Percentiles rank a stretch among this genome's conserved stretches.
Evolutionary conservation across 1,140 invertebrate genomes (phyloP).

Genomic region (Sycophaga agraensis): DNA sequence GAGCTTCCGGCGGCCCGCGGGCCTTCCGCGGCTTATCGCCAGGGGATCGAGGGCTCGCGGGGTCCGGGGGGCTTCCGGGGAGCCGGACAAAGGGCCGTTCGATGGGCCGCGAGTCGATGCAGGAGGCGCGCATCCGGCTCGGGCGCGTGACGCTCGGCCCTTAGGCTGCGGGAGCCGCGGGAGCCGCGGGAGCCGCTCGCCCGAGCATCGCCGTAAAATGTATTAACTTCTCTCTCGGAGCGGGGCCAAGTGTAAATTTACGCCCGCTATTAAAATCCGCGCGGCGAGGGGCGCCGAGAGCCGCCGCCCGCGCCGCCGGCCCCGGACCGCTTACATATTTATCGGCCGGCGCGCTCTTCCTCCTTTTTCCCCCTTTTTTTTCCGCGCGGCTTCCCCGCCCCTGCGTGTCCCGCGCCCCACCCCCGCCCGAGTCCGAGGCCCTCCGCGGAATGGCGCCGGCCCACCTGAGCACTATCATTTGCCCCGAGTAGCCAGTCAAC

Average conservation of each 20-base stretch:
- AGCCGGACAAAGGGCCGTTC: conserved; percentile 24
- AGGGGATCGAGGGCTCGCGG: too few relatives aligned
- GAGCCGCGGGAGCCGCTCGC: not conserved
- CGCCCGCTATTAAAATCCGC: conserved; percentile 22
- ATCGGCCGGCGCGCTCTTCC: not conserved
- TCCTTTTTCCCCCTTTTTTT: conserved; percentile 11
- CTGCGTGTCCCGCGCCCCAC: too few relatives aligned
- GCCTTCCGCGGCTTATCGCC: too few relatives aligned
- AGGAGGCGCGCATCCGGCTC: not conserved
- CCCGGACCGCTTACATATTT: conserved; percentile 7
- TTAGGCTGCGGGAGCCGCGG: too few relatives aligned
- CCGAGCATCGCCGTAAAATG: conserved; percentile 11
- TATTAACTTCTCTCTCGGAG: conserved; percentile 18
- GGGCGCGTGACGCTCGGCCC: not conserved
- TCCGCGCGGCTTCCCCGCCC: not conserved
- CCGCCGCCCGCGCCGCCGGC: not conserved
- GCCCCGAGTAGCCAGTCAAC: conserved; percentile 6
- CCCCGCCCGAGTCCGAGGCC: not conserved
- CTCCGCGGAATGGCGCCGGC: not conserved
- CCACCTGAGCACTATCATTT: conserved; percentile 14
- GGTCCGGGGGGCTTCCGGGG: too few relatives aligned
- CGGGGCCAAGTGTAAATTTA: conserved; percentile 24
- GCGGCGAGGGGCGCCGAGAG: not conserved
- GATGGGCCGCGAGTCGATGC: too few relatives aligned
- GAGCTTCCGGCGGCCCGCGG: too few relatives aligned